Conservation (phyloP, 2,797 vertebrate species). For the Myioborus miniatus region DNA sequence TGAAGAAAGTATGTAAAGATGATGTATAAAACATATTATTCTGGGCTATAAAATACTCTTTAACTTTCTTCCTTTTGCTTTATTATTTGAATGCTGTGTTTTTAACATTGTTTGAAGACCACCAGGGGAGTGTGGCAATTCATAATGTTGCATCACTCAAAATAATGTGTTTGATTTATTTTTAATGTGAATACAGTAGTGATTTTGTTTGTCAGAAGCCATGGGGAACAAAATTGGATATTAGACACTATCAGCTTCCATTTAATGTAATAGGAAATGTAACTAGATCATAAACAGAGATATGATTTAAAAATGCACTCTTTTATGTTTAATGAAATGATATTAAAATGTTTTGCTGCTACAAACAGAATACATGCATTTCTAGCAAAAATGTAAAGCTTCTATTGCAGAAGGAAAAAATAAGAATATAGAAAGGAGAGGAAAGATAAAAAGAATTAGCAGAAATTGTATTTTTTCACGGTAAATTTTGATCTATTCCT, state of each 20-base stretch:
- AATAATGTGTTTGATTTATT: conserved; percentile 23
- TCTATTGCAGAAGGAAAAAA: background rate
- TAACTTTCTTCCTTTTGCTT: background rate
- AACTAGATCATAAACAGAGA: conserved; percentile 46
- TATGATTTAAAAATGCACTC: background rate
- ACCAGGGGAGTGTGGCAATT: background rate
- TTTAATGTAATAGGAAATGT: background rate
- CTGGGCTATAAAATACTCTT: background rate
- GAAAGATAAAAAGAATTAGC: background rate
- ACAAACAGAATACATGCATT: background rate
- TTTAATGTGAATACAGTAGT: conserved; percentile 6
- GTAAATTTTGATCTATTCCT: background rate
- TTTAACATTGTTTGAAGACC: background rate
- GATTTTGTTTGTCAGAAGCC: conserved; percentile 22
- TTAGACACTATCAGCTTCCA: background rate
- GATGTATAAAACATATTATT: background rate
- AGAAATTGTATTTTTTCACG: background rate
- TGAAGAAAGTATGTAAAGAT: background rate
- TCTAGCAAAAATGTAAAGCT: background rate
- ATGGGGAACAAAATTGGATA: conserved; percentile 2
- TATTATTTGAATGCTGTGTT: background rate
- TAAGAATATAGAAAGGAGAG: background rate
- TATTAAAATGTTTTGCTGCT: background rate
- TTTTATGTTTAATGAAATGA: conserved; percentile 4
- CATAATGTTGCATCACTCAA: background rate